These are phyloP conservation scores for Mesochorus sp. DNA, from an alignment of 2,888 invertebrate species.

Conservation along the genomic window DNA sequence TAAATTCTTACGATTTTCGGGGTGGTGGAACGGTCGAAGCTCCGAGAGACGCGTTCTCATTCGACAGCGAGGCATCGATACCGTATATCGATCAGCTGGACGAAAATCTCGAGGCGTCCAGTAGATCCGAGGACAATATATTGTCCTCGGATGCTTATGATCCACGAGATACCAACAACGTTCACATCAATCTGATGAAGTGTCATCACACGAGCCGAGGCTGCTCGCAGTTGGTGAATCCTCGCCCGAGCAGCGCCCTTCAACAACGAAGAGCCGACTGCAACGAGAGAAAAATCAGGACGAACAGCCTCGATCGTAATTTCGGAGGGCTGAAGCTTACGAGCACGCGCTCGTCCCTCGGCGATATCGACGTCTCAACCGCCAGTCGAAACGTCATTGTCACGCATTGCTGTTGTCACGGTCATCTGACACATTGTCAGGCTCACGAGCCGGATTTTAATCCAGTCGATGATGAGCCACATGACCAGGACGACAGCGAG, in stretches of 20 bases:
- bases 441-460: too few species aligned
- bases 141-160: constrained; percentile 3
- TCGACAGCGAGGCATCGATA: constrained; percentile 62
- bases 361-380: constrained; percentile 20
- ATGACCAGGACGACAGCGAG: too few species aligned
- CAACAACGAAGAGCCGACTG: constrained; percentile 19
- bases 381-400: constrained; percentile 34
- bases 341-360: constrained; percentile 18
- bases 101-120: constrained; percentile 49
- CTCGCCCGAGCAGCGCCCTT: constrained; percentile 23
- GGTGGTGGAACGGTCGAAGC: background rate
- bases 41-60: constrained; percentile 29
- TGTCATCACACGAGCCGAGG: constrained; percentile 10
- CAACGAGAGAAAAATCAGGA: constrained; percentile 39
- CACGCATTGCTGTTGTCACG: constrained; percentile 56
- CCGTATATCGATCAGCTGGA: constrained; percentile 74
- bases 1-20: constrained; percentile 55
- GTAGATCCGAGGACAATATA: constrained; percentile 55
- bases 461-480: too few species aligned
- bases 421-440: constrained; percentile 54
- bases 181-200: constrained; percentile 38
- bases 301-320: constrained; percentile 55
- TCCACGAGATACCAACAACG: constrained; percentile 28
- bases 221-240: constrained; percentile 3
- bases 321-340: constrained; percentile 21